Conservation (phyloP, 2,113 vertebrate species). For the Agapornis roseicollis region DNA sequence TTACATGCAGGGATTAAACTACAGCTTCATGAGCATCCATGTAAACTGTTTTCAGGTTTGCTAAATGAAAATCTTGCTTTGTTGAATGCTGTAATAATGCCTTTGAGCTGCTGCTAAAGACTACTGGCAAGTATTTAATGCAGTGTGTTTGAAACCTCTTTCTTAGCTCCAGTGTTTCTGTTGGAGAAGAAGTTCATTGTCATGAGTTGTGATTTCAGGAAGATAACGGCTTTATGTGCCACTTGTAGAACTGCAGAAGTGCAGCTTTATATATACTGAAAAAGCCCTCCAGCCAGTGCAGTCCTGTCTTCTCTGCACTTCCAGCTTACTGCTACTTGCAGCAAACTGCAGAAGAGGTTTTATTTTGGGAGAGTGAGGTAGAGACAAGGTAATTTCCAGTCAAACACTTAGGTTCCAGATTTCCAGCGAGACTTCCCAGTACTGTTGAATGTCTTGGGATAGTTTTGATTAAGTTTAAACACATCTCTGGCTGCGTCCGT, state of each 20-base stretch:
- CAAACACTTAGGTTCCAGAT: background rate
- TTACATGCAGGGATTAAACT: background rate
- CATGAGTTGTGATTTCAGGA: background rate
- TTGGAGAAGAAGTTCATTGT: background rate
- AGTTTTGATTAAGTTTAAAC: background rate
- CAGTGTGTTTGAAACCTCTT: background rate
- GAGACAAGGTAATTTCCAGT: background rate
- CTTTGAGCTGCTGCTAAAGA: background rate
- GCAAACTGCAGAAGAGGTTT: background rate
- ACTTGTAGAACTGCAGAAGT: background rate
- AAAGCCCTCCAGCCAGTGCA: background rate
- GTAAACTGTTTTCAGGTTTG: background rate
- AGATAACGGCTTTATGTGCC: background rate
- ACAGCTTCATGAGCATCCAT: background rate
- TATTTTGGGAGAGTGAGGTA: background rate
- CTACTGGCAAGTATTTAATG: background rate
- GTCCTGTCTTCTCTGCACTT: background rate
- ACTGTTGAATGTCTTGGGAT: background rate
- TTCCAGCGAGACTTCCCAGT: background rate
- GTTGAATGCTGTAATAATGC: background rate
- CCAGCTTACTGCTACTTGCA: background rate
- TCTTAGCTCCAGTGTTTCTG: background rate
- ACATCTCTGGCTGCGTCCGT: background rate
- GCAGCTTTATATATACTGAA: background rate
- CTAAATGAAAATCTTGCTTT: background rate